Conservation (phyloP, 2,888 invertebrate genomes). For the Plusia festucae region DNA sequence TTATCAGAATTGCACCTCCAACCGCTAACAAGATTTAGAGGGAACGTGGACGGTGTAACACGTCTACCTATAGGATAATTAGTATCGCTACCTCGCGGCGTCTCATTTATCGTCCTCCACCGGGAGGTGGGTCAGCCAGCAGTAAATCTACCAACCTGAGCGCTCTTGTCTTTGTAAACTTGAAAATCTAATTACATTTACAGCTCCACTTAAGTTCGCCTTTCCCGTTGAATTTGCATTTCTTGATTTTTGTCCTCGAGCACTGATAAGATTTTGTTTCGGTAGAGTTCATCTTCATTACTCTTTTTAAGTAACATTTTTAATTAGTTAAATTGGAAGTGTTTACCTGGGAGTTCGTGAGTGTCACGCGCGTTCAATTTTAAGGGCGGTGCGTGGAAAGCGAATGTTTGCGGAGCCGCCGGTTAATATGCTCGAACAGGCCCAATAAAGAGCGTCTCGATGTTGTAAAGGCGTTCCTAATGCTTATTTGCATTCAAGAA, state of each 20-base stretch:
- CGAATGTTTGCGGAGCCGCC: constrained; percentile 75
- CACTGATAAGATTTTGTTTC: constrained; percentile 76
- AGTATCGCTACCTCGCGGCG: constrained; percentile 87
- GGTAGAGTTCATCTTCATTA: constrained; percentile 66
- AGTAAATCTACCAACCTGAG: constrained; percentile 88
- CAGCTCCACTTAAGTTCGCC: constrained; percentile 84
- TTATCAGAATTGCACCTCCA: constrained; percentile 79
- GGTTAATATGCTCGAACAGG: constrained; percentile 81
- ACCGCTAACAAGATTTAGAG: constrained; percentile 84
- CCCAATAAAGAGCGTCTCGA: constrained; percentile 85
- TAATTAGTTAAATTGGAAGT: constrained; percentile 58
- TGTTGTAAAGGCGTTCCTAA: constrained; percentile 87
- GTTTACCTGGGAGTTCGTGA: constrained; percentile 48
- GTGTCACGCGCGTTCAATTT: constrained; percentile 56
- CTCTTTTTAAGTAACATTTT: constrained; percentile 59
- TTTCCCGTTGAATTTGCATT: constrained; percentile 85
- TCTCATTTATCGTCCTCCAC: constrained; percentile 87
- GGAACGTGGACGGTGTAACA: constrained; percentile 76
- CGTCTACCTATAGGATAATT: constrained; percentile 86
- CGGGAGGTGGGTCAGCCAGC: constrained; percentile 87
- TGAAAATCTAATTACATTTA: constrained; percentile 89
- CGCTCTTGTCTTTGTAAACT: constrained; percentile 88
- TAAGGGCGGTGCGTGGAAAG: constrained; percentile 67
- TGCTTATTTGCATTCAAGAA: constrained; percentile 89
- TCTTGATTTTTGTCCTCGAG: constrained; percentile 79